Base-by-base conservation (phyloP, 1,140 invertebrate species). In the Mizuhopecten yessoensis region DNA sequence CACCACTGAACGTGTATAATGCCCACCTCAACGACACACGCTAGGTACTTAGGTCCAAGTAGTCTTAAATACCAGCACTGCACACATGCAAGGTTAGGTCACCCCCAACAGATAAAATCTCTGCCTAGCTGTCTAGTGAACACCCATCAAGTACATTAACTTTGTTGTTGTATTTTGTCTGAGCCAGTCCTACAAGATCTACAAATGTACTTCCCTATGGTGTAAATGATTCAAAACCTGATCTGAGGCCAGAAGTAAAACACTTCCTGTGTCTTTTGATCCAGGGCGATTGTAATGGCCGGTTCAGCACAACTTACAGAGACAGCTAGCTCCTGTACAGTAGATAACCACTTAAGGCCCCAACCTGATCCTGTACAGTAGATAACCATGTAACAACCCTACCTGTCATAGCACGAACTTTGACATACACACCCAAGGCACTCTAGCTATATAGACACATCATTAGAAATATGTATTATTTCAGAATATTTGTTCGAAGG, bases 191-290 rank as follows among this genome's bases (percentile, higher is more conserved):
- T 29, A 75, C 57, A 75, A 75, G 57, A 75, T 5, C 57, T 75
- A n/a, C 57, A 29, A 29, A 29, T 75, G 57, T 75, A 75, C 57
- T 75, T 75, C 57, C 57, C n/a, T 75, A 75, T n/a, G 29, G 23
- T 75, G 57, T 75, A 75, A 1, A n/a, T 75, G 57, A 75, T 75
- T 75, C 5, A 75, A 75, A 49, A 23, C 45, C 45, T 15, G 45
- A 49, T 49, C 45, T 49, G 45, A 75, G 57, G 57, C 57, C 57
- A 29, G 57, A 29, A 29, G 57, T 75, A 75, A 29, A 75, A 75
- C 57, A 75, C 57, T 75, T 75, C 57, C 57, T 75, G 57, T 75
- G 57, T 75, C 57, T 75, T 75, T 75, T 75, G 57, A 75, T 75
- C n/a, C 57, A 29, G n/a, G 57, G 23, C n/a, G n/a, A 75, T 75